Base-by-base conservation (phyloP, 1,140 invertebrate genomes). In the Episyrphus balteatus region DNA sequence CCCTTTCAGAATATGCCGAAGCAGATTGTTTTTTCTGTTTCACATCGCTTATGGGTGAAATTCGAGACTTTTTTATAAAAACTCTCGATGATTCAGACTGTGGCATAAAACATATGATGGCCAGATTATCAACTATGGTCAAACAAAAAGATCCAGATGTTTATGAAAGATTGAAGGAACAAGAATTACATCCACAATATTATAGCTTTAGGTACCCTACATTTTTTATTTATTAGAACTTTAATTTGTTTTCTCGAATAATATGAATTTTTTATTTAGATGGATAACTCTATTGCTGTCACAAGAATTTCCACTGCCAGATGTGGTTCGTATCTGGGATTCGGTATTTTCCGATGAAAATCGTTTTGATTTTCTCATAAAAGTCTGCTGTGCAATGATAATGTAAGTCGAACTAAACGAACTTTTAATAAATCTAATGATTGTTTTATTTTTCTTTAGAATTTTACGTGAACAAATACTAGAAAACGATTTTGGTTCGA, bases 1-100 rank as follows among this genome's bases (percentile, higher is more conserved):
- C n/a, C n/a, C n/a, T 76, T 77, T 40, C 70, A 92, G 92, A 86
- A 65, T 76, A 89, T 67, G 94, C 95, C 1, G 96, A 99, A 69
- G 90, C 93, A 0, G 96, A 99, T 66, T 87, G 90, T 47, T 99
- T 99, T 68, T 98, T 93, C 67, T 95, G 92, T 61, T 99, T 98
- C 60, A 98, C 93, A 2, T 92, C 93, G 66, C 69, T 98, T 18
- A 98, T 98, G 94, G 81, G 82, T 2, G 94, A 98, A 71, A 97
- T 98, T 41, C 73, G 95, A 33, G 95, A 99, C 69, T 96, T 97
- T 62, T 99, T 98, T 67, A 97, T 98, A 49, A 89, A 92, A 62
- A 88, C 88, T 0, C 68, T 98, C 49, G 95, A 98, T 70, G 90
- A 97, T 66, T 84, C 91, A 1, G 87, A 89, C 51, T 83, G 82